Evolutionary conservation across 2,113 vertebrate species (phyloP), one percentile per base, ranked within the genome.

Genomic region (Regulus satrapa): DNA sequence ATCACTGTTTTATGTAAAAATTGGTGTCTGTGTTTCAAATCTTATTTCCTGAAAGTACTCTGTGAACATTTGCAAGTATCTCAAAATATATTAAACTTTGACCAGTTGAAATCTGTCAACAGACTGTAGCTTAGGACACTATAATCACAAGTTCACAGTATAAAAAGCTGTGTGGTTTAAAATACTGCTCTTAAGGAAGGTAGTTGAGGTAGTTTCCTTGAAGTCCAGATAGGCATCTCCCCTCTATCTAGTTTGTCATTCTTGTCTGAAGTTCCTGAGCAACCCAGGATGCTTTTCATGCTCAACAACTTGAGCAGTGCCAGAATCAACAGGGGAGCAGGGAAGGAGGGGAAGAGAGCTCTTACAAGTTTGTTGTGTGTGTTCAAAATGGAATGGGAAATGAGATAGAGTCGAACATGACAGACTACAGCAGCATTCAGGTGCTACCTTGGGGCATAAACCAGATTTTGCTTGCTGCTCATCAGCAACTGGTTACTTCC

Each of bases 331-430:
- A 69, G 3, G 26, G 32, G 24, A 81, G 34, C 26, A 81, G 29
- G 34, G 38, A 66, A 88, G 14, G 34, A 91, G 19, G 24, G 9
- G 69, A 11, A 67, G 61, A 49, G 51, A 58, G 32, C 14, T 64
- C 3, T 1, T 25, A 26, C 3, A 46, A 3, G 4, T 48, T 80
- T 5, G 2, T 2, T 2, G 0, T 1, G 0, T 34, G 18, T 31
- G 40, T 19, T 94, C 51, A 55, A 24, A 87, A 72, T 55, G 25
- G 85, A 91, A 79, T 40, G 40, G 31, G 36, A 72, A 88, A 88
- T 32, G 32, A 87, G 49, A 89, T 24, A 72, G n/a, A 66, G 45
- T 66, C 41, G 36, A 36, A 64, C 3, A 10, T 13, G 40, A 88
- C 40, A 74, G 56, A 72, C 2, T 14, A 64, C 12, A 45, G 66